A percentile compares a stretch with the other conserved stretches of the same genome.
Conservation (phyloP, 2,797 vertebrate species). For the Poeciliopsis paucimaculata region DNA sequence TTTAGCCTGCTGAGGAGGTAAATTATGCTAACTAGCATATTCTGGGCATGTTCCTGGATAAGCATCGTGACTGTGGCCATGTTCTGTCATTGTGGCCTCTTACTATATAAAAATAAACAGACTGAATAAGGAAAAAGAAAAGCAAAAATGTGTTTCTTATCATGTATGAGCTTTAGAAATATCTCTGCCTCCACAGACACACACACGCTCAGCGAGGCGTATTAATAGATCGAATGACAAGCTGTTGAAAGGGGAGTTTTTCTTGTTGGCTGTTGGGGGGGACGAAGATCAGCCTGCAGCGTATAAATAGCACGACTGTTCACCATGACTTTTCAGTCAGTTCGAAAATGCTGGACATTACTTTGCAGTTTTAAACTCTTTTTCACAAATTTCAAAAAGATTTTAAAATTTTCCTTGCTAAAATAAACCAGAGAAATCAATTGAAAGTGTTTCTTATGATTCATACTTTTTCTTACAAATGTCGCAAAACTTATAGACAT, state of each 20-base stretch:
- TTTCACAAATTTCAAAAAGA: constrained; percentile 8
- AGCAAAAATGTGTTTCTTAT: constrained; percentile 24
- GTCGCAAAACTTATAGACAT: neutral
- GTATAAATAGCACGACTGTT: constrained; percentile 80
- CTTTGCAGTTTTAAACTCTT: constrained; percentile 9
- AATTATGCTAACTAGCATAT: neutral
- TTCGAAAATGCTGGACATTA: constrained; percentile 9
- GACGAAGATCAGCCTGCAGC: constrained; percentile 44
- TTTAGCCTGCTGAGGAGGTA: neutral
- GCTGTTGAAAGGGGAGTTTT: constrained; percentile 83
- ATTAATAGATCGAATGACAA: constrained; percentile 81
- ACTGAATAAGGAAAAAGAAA: neutral
- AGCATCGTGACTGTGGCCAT: neutral
- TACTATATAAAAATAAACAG: neutral
- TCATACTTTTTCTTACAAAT: neutral
- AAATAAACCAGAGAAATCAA: neutral
- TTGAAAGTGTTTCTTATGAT: neutral
- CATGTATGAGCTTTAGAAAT: constrained; percentile 47
- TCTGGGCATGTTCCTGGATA: neutral
- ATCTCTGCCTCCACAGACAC: constrained; percentile 35
- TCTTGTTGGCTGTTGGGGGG: constrained; percentile 71
- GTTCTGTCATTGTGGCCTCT: neutral
- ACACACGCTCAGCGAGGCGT: constrained; percentile 49
- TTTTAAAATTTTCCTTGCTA: neutral
- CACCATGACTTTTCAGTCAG: constrained; percentile 47